Conservation (phyloP, 2,888 invertebrate species). For the Deroplatys truncata region DNA sequence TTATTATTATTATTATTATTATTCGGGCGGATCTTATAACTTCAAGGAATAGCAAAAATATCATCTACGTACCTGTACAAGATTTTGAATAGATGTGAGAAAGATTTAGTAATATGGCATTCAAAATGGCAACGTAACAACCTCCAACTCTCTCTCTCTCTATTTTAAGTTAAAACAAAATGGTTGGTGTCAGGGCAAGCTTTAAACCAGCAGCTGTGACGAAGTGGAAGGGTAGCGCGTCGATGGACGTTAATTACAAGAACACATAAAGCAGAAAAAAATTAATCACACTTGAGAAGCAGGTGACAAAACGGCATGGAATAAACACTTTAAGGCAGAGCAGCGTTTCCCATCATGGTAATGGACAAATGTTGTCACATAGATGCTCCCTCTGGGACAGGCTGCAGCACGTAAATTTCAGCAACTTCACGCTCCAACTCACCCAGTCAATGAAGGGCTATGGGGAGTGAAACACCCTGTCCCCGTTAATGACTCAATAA, state of each 20-base stretch:
- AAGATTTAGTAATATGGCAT: no score
- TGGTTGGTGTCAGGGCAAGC: no score
- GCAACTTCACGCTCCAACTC: neutral
- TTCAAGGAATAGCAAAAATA: no score
- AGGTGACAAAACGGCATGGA: neutral
- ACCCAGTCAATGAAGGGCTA: neutral
- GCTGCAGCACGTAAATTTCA: neutral
- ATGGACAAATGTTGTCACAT: neutral
- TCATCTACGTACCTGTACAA: no score
- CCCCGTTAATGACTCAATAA: neutral
- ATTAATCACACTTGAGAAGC: neutral
- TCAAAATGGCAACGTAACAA: no score
- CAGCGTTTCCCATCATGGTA: neutral
- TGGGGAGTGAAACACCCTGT: neutral
- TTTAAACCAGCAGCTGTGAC: neutral
- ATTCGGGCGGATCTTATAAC: no score
- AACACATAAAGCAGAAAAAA: neutral
- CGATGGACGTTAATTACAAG: neutral
- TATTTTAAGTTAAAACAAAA: no score
- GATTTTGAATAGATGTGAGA: no score
- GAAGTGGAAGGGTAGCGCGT: neutral
- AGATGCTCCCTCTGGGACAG: neutral
- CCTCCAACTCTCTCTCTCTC: no score
- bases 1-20: no score
- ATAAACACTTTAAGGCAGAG: neutral